Evolutionary conservation across 2,113 vertebrate species (phyloP).

Genomic region (Alethe castanea): DNA sequence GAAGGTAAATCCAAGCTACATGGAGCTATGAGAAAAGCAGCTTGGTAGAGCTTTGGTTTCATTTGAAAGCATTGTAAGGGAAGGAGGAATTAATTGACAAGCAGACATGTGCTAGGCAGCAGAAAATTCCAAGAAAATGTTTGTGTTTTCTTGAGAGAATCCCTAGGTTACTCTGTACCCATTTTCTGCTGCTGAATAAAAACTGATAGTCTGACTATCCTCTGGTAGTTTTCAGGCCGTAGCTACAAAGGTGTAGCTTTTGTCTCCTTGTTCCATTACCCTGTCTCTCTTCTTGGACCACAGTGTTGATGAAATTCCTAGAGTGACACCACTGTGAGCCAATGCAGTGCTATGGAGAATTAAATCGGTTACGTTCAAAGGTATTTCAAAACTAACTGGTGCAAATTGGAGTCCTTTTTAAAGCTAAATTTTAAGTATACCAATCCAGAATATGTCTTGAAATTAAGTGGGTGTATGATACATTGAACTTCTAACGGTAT

Average conservation of each 20-base stretch:
- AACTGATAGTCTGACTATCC: neutral
- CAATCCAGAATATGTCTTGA: neutral
- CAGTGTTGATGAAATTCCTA: accelerated
- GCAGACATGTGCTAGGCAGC: neutral
- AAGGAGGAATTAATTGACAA: neutral
- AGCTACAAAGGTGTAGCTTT: neutral
- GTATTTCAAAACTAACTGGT: neutral
- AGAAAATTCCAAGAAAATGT: neutral
- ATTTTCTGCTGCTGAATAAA: neutral
- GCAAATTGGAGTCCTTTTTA: neutral
- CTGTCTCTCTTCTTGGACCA: neutral
- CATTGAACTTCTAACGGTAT: neutral
- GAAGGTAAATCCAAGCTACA: neutral
- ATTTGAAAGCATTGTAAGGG: neutral
- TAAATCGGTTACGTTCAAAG: neutral
- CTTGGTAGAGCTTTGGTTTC: neutral
- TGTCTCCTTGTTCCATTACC: neutral
- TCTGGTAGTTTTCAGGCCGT: neutral
- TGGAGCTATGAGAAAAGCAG: neutral
- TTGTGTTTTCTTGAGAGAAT: neutral
- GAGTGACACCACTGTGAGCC: neutral
- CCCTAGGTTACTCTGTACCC: neutral
- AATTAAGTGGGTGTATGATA: neutral
- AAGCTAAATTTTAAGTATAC: neutral
- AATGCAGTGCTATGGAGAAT: neutral